Conservation (phyloP, 2,113 vertebrate species). For the Catharus fuscescens region DNA sequence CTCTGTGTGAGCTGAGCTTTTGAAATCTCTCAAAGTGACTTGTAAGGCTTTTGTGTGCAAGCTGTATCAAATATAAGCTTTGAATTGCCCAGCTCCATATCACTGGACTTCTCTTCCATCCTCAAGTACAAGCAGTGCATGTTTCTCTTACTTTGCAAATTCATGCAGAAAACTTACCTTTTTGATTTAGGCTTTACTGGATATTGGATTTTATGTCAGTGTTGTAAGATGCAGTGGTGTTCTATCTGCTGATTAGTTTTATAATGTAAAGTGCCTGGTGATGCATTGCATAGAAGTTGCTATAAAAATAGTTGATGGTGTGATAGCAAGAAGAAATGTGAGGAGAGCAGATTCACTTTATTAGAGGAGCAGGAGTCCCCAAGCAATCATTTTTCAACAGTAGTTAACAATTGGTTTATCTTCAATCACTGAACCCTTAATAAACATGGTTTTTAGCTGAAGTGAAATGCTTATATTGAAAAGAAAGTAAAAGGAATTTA, state of each 20-base stretch:
- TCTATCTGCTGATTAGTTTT: slow-evolving; percentile 65
- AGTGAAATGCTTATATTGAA: slow-evolving; percentile 36
- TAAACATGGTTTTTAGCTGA: slow-evolving; percentile 22
- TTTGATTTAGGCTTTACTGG: slow-evolving; percentile 27
- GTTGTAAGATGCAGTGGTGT: slow-evolving; percentile 2
- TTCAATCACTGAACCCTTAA: slow-evolving; percentile 55
- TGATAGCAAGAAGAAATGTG: slow-evolving; percentile 38
- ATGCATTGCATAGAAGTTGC: slow-evolving; percentile 19
- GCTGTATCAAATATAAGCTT: not conserved
- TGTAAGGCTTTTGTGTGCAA: not conserved
- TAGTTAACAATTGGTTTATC: slow-evolving; percentile 54
- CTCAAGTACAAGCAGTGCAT: not conserved
- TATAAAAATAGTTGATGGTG: slow-evolving; percentile 63
- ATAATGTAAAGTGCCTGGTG: slow-evolving; percentile 35
- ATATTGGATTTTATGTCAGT: slow-evolving; percentile 30
- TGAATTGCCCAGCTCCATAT: not conserved
- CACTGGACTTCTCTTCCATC: not conserved
- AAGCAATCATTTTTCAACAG: slow-evolving; percentile 40
- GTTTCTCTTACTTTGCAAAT: slow-evolving; percentile 9
- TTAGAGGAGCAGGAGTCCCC: slow-evolving; percentile 29
- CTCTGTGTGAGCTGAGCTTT: not conserved
- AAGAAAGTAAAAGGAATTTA: slow-evolving; percentile 41
- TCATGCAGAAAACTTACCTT: not conserved
- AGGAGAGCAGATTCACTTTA: slow-evolving; percentile 21
- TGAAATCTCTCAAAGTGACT: not conserved